Evolutionary conservation across 2,888 invertebrate genomes (phyloP).

Genomic region (Corbicula japonica): DNA sequence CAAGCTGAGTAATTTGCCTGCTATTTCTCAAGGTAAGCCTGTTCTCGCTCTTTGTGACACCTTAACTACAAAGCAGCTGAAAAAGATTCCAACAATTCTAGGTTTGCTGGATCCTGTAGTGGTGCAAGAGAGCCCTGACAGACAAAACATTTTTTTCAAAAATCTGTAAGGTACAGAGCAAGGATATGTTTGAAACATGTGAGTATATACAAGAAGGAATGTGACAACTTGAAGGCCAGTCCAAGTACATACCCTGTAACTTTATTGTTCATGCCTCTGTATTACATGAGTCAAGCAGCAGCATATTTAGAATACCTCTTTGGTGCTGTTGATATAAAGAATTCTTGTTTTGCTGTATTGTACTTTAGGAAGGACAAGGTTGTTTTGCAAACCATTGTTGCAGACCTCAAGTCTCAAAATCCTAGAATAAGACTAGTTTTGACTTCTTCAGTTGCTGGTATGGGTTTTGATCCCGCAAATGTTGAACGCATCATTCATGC

Average conservation of each 20-base stretch:
- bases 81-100: not conserved
- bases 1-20: not conserved
- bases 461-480: constrained; percentile 46
- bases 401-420: constrained; percentile 13
- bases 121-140: constrained; percentile 30
- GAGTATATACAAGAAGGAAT: constrained; percentile 25
- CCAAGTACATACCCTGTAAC: constrained; percentile 33
- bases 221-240: constrained; percentile 3
- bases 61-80: not conserved
- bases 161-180: not conserved
- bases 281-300: constrained; percentile 43
- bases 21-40: not conserved
- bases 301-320: constrained; percentile 24
- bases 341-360: constrained; percentile 22
- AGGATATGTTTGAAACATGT: constrained; percentile 33
- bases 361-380: constrained; percentile 41
- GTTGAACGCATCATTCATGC: constrained; percentile 33
- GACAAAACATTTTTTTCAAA: constrained; percentile 31
- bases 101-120: constrained; percentile 5
- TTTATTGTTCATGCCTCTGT: constrained; percentile 44
- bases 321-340: constrained; percentile 15
- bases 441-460: constrained; percentile 46
- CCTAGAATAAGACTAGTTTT: constrained; percentile 39
- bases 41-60: not conserved
- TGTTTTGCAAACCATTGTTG: constrained; percentile 34